Percentiles rank a stretch among this genome's conserved stretches.
phyloP scores from a whole-genome alignment of 2,888 invertebrate genomes.

The Morinoia aosen region DNA sequence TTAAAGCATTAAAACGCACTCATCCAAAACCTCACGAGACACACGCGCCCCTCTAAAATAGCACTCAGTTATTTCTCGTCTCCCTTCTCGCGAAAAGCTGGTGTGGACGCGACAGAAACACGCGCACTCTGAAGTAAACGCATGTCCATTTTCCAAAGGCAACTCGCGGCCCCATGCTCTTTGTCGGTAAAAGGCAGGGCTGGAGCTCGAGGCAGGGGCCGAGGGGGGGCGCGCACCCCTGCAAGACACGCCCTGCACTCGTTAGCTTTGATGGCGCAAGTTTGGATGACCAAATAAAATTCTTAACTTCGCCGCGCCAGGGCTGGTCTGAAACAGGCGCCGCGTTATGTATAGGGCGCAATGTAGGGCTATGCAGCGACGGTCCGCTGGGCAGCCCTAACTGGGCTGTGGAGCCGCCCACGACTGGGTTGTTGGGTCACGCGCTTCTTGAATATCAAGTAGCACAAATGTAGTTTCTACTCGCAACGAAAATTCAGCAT shows the following conservation, averaged over 20 bases:
- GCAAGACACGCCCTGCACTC: conserved; percentile 46
- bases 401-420: background rate
- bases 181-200: conserved; percentile 17
- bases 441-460: no score
- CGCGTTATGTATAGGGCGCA: background rate
- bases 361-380: background rate
- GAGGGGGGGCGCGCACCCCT: background rate
- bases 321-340: background rate
- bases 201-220: background rate
- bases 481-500: no score
- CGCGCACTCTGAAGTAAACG: background rate
- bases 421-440: background rate
- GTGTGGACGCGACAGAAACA: background rate
- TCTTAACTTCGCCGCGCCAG: conserved; percentile 42
- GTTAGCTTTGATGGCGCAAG: conserved; percentile 50
- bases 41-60: no score
- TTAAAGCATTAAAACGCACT: no score
- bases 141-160: background rate
- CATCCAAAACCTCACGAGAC: no score
- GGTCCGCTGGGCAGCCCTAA: background rate
- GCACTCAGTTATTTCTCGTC: no score
- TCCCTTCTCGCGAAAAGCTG: no score
- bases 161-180: background rate
- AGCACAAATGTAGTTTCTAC: no score
- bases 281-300: conserved; percentile 48